Evolutionary conservation across 2,113 vertebrate species (phyloP).

Genomic region (Urocitellus parryii): DNA sequence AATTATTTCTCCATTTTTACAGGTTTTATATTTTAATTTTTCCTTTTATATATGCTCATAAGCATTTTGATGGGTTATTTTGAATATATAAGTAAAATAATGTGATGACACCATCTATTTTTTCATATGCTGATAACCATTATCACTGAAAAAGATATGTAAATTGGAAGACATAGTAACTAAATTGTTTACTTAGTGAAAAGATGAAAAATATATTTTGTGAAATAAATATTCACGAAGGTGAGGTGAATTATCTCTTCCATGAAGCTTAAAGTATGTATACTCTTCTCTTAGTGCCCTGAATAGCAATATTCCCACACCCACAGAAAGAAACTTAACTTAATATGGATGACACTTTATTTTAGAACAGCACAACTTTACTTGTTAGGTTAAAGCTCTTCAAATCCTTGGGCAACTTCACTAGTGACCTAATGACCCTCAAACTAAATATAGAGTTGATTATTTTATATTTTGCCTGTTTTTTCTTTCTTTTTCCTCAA

Average conservation of each 20-base stretch:
- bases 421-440: neutral
- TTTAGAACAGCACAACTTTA: neutral
- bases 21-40: neutral
- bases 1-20: neutral
- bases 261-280: neutral
- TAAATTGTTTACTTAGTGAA: slow-evolving; percentile 27
- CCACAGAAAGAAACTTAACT: neutral
- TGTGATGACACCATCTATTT: neutral
- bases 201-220: neutral
- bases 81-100: neutral
- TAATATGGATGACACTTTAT: neutral
- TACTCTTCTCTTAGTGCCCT: neutral
- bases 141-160: neutral
- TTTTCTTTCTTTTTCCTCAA: neutral
- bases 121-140: neutral
- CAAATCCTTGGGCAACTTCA: neutral
- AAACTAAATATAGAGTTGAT: slow-evolving; percentile 17
- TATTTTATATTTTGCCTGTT: neutral
- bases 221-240: neutral
- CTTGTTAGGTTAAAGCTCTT: neutral
- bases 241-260: neutral
- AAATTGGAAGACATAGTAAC: neutral
- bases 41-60: neutral
- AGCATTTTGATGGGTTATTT: neutral
- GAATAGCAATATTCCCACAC: neutral